Conservation (phyloP, 2,888 invertebrate species). For the Sminthurides aquaticus region DNA sequence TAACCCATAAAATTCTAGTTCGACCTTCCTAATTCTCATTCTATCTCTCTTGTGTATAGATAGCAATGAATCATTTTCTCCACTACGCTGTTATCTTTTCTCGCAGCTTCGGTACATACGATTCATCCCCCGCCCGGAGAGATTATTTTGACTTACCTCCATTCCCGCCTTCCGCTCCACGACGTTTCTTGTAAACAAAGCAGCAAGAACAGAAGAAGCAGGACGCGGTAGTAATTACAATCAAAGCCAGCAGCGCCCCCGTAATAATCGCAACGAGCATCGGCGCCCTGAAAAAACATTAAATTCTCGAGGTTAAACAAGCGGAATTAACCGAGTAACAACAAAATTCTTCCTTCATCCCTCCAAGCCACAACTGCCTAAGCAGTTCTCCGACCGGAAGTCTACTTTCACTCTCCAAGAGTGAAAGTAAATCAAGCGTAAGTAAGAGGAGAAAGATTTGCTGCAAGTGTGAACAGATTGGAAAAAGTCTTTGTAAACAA, state of each 20-base stretch:
- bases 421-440: background rate
- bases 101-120: too few relatives aligned
- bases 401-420: too few relatives aligned
- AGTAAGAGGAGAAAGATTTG: background rate
- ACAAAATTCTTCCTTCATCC: too few relatives aligned
- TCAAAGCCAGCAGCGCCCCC: conserved; percentile 45
- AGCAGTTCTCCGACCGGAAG: too few relatives aligned
- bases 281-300: conserved; percentile 44
- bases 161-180: background rate
- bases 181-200: conserved; percentile 45
- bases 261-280: conserved; percentile 47
- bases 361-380: too few relatives aligned
- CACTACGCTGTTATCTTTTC: too few relatives aligned
- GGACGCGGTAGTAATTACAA: conserved; percentile 45
- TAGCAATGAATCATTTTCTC: too few relatives aligned
- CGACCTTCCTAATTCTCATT: too few relatives aligned
- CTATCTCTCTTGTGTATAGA: too few relatives aligned
- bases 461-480: background rate
- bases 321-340: too few relatives aligned
- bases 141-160: background rate
- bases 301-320: background rate
- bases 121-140: too few relatives aligned
- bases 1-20: too few relatives aligned
- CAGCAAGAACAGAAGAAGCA: conserved; percentile 48
- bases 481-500: conserved; percentile 7